A percentile compares a stretch with the other conserved stretches of the same genome.
Evolutionary conservation across 2,797 vertebrate genomes (phyloP).

Genomic region (Typhlichthys eigenmanni): DNA sequence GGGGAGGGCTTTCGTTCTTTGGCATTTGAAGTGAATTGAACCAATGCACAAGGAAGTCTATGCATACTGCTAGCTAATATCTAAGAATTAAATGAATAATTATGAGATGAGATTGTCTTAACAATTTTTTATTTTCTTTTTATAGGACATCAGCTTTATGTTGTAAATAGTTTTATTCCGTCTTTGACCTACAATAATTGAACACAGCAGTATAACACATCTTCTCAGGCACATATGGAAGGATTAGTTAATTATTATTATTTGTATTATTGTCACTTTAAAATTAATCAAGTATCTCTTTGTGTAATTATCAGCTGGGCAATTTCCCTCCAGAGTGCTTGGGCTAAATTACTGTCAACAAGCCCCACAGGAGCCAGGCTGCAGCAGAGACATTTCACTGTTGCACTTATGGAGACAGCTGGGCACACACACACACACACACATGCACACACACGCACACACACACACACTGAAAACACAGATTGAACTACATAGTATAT

Average conservation of each 20-base stretch:
- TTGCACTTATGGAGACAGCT: slow-evolving; percentile 45
- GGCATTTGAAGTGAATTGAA: slow-evolving; percentile 5
- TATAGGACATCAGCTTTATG: no score
- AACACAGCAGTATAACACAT: no score
- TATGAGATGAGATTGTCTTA: no score
- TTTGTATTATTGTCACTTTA: slow-evolving; percentile 45
- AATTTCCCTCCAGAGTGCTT: slow-evolving; percentile 41
- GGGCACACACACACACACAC: slow-evolving; percentile 1
- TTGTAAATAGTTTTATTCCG: no score
- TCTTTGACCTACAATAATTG: no score
- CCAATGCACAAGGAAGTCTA: no score
- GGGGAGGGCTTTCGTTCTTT: neutral
- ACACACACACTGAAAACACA: neutral
- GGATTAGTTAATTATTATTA: neutral
- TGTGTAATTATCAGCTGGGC: slow-evolving; percentile 57
- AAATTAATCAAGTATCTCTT: slow-evolving; percentile 43
- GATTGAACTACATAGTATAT: neutral
- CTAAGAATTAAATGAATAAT: no score
- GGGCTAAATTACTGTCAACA: slow-evolving; percentile 56
- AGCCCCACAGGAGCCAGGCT: slow-evolving; percentile 52
- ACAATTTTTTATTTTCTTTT: no score
- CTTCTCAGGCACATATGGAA: neutral
- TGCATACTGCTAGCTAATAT: no score
- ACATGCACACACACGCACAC: neutral
- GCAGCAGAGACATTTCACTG: slow-evolving; percentile 40